Percentiles rank a stretch among this genome's conserved stretches.
These are phyloP conservation scores for Sardinella longiceps DNA, from an alignment of 2,797 vertebrate species.

Conservation along the genomic window DNA sequence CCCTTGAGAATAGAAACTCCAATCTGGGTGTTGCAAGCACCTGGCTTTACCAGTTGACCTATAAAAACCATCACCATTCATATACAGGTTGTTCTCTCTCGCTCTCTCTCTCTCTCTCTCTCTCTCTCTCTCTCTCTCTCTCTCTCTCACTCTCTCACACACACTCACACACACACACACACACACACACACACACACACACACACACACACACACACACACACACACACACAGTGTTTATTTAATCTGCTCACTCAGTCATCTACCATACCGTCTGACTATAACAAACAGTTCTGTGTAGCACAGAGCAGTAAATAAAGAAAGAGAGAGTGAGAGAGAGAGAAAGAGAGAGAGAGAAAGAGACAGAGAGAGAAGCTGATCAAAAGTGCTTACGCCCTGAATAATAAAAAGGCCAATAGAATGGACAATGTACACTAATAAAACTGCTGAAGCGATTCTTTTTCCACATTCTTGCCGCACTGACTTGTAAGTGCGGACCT, in stretches of 20 bases:
- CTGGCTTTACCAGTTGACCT: neutral
- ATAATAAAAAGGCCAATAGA: conserved; percentile 13
- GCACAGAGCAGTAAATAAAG: conserved; percentile 46
- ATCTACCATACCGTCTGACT: no score
- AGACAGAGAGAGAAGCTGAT: neutral
- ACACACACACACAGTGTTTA: neutral
- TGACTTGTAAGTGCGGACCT: neutral
- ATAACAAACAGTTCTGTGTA: neutral
- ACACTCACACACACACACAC: neutral
- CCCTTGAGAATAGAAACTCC: neutral
- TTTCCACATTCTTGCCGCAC: neutral
- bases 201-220: neutral
- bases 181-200: neutral
- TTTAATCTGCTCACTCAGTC: no score
- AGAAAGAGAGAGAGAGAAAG: neutral
- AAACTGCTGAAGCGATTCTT: neutral
- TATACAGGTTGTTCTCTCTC: neutral
- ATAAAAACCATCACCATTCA: neutral
- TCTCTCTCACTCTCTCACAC: neutral
- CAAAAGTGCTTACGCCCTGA: neutral
- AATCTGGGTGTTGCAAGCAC: neutral
- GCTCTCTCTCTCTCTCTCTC: no score
- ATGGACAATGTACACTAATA: neutral
- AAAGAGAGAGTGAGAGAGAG: neutral
- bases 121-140: no score